Percentiles rank a stretch among this genome's conserved stretches.
Conservation (phyloP, 1,140 invertebrate species). For the Drosophila carrolli region DNA sequence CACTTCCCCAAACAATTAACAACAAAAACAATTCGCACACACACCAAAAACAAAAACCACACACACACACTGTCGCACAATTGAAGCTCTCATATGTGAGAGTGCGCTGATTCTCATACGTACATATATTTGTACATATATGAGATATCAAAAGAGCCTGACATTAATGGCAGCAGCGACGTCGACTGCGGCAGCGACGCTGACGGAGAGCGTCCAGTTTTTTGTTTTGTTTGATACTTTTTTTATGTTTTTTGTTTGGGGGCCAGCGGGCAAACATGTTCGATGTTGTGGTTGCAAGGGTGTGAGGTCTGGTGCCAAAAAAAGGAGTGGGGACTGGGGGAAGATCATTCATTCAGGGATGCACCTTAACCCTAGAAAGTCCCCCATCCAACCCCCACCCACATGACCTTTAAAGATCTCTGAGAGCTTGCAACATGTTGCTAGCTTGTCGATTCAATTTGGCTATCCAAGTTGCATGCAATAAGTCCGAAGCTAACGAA, state of each 20-base stretch:
- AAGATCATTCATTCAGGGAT: constrained; percentile 41
- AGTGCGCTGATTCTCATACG: constrained; percentile 51
- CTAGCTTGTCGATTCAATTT: constrained; percentile 33
- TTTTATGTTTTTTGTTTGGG: background rate
- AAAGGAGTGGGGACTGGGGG: background rate
- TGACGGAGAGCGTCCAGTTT: constrained; percentile 41
- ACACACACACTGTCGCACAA: constrained; percentile 12
- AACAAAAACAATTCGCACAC: constrained; percentile 43
- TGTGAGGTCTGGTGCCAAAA: background rate
- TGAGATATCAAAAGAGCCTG: constrained; percentile 42
- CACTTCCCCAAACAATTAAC: constrained; percentile 18
- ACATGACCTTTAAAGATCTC: constrained; percentile 37
- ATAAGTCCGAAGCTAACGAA: constrained; percentile 44
- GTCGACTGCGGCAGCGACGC: constrained; percentile 18
- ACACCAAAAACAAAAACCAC: constrained; percentile 5
- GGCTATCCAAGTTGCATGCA: constrained; percentile 16
- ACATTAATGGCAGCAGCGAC: constrained; percentile 68
- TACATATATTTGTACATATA: too few relatives aligned
- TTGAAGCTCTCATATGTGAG: constrained; percentile 38
- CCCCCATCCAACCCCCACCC: background rate
- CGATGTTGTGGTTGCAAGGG: constrained; percentile 18
- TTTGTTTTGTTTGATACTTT: constrained; percentile 33
- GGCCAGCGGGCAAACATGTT: constrained; percentile 29
- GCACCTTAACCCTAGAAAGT: constrained; percentile 6
- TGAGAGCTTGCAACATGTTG: constrained; percentile 45